Percentiles rank a stretch among this genome's conserved stretches.
Evolutionary conservation across 1,140 invertebrate species (phyloP).

Genomic region (Bilobella aurantiaca): DNA sequence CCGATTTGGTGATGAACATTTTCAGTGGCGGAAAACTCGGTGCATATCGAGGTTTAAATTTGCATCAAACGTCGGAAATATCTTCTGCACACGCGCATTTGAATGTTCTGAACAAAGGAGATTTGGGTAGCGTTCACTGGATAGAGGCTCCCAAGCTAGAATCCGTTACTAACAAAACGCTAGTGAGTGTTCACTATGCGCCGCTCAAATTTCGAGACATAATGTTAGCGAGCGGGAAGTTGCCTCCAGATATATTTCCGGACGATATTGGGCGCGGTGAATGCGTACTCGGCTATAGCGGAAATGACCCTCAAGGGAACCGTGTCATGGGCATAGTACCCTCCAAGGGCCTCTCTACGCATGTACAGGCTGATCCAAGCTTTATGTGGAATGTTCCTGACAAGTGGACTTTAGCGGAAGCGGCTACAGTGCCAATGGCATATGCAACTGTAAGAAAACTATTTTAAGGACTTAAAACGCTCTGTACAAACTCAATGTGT

Average conservation of each 20-base stretch:
- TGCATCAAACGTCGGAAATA: too few relatives aligned
- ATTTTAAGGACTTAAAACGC: conserved; percentile 35
- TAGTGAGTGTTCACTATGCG: conserved; percentile 82
- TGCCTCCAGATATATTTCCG: conserved; percentile 87
- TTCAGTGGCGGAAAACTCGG: too few relatives aligned
- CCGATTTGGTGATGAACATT: too few relatives aligned
- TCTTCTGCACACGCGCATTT: too few relatives aligned
- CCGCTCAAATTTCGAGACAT: conserved; percentile 94
- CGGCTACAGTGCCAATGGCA: conserved; percentile 87
- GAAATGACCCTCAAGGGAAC: conserved; percentile 59
- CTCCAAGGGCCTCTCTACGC: conserved; percentile 71
- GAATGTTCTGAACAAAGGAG: too few relatives aligned
- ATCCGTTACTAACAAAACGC: too few relatives aligned
- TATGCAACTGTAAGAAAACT: conserved; percentile 56
- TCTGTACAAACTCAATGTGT: not conserved
- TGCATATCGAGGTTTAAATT: too few relatives aligned
- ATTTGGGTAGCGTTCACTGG: too few relatives aligned
- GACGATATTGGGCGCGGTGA: conserved; percentile 70
- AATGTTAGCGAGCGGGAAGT: conserved; percentile 91
- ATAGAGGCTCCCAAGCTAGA: too few relatives aligned
- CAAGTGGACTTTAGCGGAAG: conserved; percentile 79
- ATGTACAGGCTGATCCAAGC: conserved; percentile 61
- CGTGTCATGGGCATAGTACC: conserved; percentile 88
- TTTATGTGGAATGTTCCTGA: conserved; percentile 86
- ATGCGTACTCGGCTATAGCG: conserved; percentile 87